phyloP scores from a whole-genome alignment of 2,888 invertebrate genomes.

The Ditylenchus weischeri region DNA sequence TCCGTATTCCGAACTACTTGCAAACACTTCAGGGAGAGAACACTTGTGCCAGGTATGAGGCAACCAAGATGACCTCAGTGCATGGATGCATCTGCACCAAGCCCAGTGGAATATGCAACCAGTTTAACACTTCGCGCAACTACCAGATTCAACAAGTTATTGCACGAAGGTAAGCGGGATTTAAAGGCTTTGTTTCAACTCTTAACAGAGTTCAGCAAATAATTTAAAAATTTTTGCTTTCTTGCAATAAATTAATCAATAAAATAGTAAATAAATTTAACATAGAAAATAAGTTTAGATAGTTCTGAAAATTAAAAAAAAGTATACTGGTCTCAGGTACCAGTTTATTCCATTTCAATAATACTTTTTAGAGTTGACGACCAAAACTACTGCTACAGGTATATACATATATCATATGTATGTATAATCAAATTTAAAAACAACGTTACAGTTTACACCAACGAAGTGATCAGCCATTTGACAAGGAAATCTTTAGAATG shows the following conservation, averaged over 20 bases:
- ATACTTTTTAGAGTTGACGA: slow-evolving; percentile 30
- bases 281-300: no score
- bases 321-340: no score
- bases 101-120: slow-evolving; percentile 53
- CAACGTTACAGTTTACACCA: slow-evolving; percentile 44
- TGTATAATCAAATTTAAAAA: neutral
- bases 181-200: no score
- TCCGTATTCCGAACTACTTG: slow-evolving; percentile 50
- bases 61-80: slow-evolving; percentile 46
- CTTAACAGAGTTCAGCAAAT: no score
- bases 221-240: no score
- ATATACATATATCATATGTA: neutral
- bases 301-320: no score
- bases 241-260: no score
- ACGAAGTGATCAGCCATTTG: slow-evolving; percentile 42
- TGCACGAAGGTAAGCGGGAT: slow-evolving; percentile 26
- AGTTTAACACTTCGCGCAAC: slow-evolving; percentile 44
- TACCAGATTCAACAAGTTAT: slow-evolving; percentile 52
- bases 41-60: slow-evolving; percentile 54
- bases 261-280: no score
- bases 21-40: slow-evolving; percentile 44
- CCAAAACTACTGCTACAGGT: slow-evolving; percentile 48
- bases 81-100: slow-evolving; percentile 56
- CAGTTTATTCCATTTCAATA: no score
- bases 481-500: slow-evolving; percentile 53